Evolutionary conservation across 2,113 vertebrate genomes (phyloP), one percentile per base, ranked within the genome.

Genomic region (Oryzias curvinotus): DNA sequence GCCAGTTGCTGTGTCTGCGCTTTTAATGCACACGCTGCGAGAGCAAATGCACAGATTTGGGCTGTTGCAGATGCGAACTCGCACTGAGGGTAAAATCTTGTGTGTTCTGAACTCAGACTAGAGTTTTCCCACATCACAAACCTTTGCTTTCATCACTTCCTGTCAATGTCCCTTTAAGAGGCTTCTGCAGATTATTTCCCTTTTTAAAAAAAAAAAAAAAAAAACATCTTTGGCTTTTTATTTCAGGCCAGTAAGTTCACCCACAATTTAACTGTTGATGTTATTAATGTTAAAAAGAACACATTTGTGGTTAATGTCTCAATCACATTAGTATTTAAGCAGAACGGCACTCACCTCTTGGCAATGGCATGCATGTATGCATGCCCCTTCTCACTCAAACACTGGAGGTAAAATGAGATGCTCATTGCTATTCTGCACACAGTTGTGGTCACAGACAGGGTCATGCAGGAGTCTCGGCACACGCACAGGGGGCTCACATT

Each of bases 371-470:
- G 25, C 51, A 43, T 18, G 7, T 7, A 19, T 13, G n/a, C 19
- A 19, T 19, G 4, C 12, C 6, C 7, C 5, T 6, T 5, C 12
- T n/a, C 19, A 18, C 47, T 12, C 12, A 17, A 48, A 48, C 47
- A 69, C 59, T 71, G 50, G 62, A 74, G 30, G 63, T 30, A 74
- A 71, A 56, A 68, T 55, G 65, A 83, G 56, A 86, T 55, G 65
- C 82, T 89, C 85, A 89, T 90, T 90, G 86, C 80, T 85, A 90
- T 90, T 90, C 89, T 83, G 83, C 61, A 69, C 86, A 88, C 85
- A 79, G 68, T 75, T 78, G 71, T 76, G 82, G 77, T 87, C 87
- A 85, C 77, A 85, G 84, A 78, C 81, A 72, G 78, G 77, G 69
- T 71, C 81, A 84, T 66, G 69, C 65, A 77, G 62, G 64, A 80